These are phyloP conservation scores for Aspidiotus rigidus DNA, from an alignment of 2,888 invertebrate genomes.

Conservation along the genomic window DNA sequence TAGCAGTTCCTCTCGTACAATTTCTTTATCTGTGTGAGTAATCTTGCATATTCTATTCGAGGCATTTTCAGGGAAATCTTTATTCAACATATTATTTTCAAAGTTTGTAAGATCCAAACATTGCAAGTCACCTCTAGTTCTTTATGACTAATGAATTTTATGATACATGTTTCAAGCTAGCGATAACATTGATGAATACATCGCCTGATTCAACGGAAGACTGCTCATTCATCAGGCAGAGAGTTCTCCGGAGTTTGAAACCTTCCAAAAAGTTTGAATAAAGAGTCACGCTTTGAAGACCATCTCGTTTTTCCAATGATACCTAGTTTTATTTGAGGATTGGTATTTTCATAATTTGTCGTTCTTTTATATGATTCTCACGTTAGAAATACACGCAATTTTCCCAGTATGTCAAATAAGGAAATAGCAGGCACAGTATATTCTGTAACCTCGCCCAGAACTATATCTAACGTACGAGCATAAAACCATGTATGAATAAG, in stretches of 20 bases:
- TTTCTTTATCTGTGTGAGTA: not conserved
- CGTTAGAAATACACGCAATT: not conserved
- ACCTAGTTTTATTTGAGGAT: not conserved
- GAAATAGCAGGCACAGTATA: not conserved
- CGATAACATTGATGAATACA: not conserved
- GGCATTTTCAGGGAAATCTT: not conserved
- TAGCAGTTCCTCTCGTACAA: not conserved
- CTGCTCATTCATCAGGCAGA: not conserved
- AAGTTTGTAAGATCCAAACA: not conserved
- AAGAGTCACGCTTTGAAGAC: not conserved
- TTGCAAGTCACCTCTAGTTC: not conserved
- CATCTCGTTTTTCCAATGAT: conserved; percentile 1
- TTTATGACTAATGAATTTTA: not conserved
- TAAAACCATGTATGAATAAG: not conserved
- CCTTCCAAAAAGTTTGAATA: not conserved
- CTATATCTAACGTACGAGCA: not conserved
- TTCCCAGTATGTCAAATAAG: not conserved
- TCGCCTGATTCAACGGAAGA: not conserved
- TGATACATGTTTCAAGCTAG: not conserved
- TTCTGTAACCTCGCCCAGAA: not conserved
- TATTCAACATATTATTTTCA: not conserved
- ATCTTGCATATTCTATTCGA: not conserved
- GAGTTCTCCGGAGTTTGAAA: not conserved
- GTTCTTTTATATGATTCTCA: not conserved
- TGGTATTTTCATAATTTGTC: not conserved